These are phyloP conservation scores for Cataglyphis albicans DNA, from an alignment of 2,888 invertebrate genomes.

Conservation along the genomic window DNA sequence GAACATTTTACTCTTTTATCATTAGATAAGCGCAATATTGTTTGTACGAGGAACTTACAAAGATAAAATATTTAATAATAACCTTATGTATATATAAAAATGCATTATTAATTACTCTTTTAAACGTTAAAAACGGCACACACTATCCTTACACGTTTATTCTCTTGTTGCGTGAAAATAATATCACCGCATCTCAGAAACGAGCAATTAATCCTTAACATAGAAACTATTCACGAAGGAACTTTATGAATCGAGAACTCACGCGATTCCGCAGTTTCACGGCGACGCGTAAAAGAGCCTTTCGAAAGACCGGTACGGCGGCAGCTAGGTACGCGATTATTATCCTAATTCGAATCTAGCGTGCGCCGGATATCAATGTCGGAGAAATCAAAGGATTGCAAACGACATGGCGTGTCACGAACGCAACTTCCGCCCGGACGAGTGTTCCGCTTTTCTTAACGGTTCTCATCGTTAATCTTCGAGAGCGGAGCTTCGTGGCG, in stretches of 20 bases:
- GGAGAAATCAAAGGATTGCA: conserved; percentile 66
- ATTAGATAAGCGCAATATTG: not conserved
- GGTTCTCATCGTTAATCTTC: conserved; percentile 72
- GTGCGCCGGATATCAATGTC: conserved; percentile 55
- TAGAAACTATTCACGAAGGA: conserved; percentile 30
- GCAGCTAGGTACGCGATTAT: conserved; percentile 61
- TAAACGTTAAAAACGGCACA: not conserved
- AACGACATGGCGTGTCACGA: conserved; percentile 63
- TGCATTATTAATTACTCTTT: conserved; percentile 3
- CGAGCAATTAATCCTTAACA: not conserved
- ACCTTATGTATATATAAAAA: not conserved
- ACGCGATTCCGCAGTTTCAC: conserved; percentile 71
- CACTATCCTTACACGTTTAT: not conserved
- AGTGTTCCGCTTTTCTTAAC: conserved; percentile 63
- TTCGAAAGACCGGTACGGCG: conserved; percentile 7
- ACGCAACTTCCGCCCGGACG: conserved; percentile 60
- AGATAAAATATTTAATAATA: conserved; percentile 18
- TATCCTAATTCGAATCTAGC: conserved; percentile 72
- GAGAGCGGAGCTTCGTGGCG: conserved; percentile 34
- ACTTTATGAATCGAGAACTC: conserved; percentile 59
- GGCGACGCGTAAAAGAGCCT: conserved; percentile 45
- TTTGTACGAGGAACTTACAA: not conserved
- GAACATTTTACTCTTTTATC: not conserved
- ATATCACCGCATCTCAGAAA: conserved; percentile 16
- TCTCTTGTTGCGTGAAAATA: conserved; percentile 30